phyloP scores from a whole-genome alignment of 2,888 invertebrate species.

The Cheilosia vulpina region DNA sequence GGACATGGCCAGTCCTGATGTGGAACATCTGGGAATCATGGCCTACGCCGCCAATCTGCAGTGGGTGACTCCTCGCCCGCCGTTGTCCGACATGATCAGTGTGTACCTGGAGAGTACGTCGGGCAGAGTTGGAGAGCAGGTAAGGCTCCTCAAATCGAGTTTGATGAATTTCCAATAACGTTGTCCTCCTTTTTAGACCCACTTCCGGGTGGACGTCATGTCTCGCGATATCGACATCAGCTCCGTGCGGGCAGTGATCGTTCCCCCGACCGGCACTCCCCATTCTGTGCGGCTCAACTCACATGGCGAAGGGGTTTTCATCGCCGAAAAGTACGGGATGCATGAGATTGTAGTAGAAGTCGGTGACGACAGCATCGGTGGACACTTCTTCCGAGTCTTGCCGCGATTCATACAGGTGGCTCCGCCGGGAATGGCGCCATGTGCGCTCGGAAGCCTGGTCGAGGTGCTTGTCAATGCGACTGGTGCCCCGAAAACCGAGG shows the following conservation, averaged over 20 bases:
- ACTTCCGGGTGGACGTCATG: constrained; percentile 90
- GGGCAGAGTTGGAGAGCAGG: constrained; percentile 93
- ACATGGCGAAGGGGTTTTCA: constrained; percentile 92
- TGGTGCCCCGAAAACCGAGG: constrained; percentile 91
- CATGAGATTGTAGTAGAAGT: constrained; percentile 91
- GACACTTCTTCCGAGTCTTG: constrained; percentile 93
- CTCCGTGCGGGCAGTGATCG: constrained; percentile 90
- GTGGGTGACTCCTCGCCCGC: constrained; percentile 93
- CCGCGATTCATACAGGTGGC: constrained; percentile 94
- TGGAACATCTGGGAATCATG: constrained; percentile 98
- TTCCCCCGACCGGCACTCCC: constrained; percentile 90
- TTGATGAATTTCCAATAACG: background rate
- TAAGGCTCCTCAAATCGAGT: constrained; percentile 83
- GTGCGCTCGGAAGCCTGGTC: constrained; percentile 96
- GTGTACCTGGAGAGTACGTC: constrained; percentile 93
- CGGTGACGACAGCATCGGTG: constrained; percentile 85
- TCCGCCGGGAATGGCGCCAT: constrained; percentile 97
- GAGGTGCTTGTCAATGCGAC: constrained; percentile 96
- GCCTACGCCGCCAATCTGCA: constrained; percentile 97
- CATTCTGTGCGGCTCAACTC: constrained; percentile 87
- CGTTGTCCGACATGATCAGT: constrained; percentile 91
- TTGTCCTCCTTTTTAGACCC: constrained; percentile 85
- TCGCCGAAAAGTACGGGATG: constrained; percentile 96
- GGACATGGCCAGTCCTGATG: constrained; percentile 97
- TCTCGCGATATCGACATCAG: constrained; percentile 88